phyloP scores from a whole-genome alignment of 1,140 invertebrate genomes.

The Antheraea mylitta region DNA sequence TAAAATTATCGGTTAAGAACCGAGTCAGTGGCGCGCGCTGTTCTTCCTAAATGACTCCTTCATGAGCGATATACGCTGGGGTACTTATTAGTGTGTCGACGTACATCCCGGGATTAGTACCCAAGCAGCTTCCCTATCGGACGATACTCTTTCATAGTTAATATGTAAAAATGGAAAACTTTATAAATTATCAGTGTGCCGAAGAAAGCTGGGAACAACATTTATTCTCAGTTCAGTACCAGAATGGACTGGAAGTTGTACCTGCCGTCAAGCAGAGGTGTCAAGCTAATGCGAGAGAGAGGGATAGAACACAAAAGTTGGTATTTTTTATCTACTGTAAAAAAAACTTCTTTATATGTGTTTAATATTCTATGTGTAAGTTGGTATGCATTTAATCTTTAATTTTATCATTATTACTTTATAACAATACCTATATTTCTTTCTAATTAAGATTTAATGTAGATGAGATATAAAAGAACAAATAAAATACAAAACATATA shows the following conservation, averaged over 20 bases:
- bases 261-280: constrained; percentile 79
- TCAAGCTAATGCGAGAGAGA: constrained; percentile 86
- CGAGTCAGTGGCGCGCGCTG: constrained; percentile 69
- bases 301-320: constrained; percentile 88
- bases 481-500: too few relatives aligned
- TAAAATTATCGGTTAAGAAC: constrained; percentile 75
- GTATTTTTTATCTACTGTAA: constrained; percentile 28
- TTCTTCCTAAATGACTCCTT: constrained; percentile 76
- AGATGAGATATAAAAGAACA: too few relatives aligned
- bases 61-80: constrained; percentile 60
- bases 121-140: constrained; percentile 32
- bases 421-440: too few relatives aligned
- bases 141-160: constrained; percentile 1
- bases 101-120: constrained; percentile 52
- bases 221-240: constrained; percentile 33
- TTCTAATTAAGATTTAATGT: too few relatives aligned
- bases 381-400: too few relatives aligned
- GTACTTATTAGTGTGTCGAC: constrained; percentile 52
- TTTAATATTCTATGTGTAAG: too few relatives aligned
- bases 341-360: too few relatives aligned
- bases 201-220: constrained; percentile 54
- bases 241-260: constrained; percentile 33
- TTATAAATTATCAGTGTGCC: constrained; percentile 44
- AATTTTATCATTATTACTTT: too few relatives aligned
- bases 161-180: constrained; percentile 38